Evolutionary conservation across 2,888 invertebrate genomes (phyloP).

Genomic region (Psylliodes chrysocephalus): DNA sequence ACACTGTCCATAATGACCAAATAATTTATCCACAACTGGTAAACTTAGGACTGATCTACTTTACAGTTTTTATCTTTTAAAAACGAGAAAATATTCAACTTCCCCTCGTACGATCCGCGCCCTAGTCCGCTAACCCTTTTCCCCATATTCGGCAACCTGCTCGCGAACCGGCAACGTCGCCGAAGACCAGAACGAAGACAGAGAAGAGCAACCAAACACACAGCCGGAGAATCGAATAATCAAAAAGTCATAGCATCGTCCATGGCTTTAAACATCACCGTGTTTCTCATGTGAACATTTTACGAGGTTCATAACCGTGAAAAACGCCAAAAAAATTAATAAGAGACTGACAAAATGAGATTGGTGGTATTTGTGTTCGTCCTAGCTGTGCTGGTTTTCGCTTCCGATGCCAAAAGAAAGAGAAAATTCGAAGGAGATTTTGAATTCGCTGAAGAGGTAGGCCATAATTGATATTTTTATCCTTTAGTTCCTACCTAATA

Average conservation of each 20-base stretch:
- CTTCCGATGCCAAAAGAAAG: slow-evolving; percentile 69
- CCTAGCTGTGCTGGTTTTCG: slow-evolving; percentile 61
- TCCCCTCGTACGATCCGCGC: slow-evolving; percentile 2
- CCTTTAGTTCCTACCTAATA: too few relatives aligned
- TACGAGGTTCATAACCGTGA: slow-evolving; percentile 22
- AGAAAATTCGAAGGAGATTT: slow-evolving; percentile 82
- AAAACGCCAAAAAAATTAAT: slow-evolving; percentile 23
- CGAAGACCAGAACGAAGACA: slow-evolving; percentile 42
- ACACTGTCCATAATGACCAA: too few relatives aligned
- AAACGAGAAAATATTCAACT: neutral
- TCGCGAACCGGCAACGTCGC: slow-evolving; percentile 26
- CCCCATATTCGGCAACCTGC: neutral
- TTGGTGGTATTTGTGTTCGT: slow-evolving; percentile 64
- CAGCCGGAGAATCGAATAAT: slow-evolving; percentile 57
- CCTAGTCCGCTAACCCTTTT: slow-evolving; percentile 21
- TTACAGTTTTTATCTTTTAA: too few relatives aligned
- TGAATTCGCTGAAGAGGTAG: slow-evolving; percentile 83
- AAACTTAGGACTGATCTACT: too few relatives aligned
- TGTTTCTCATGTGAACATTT: slow-evolving; percentile 39
- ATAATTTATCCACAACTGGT: too few relatives aligned
- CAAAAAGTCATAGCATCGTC: slow-evolving; percentile 60
- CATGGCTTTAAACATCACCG: slow-evolving; percentile 45
- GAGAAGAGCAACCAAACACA: slow-evolving; percentile 31
- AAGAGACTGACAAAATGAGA: slow-evolving; percentile 57
- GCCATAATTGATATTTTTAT: too few relatives aligned